These are phyloP conservation scores for Drosophila phalerata DNA, from an alignment of 2,888 invertebrate species.

Conservation along the genomic window DNA sequence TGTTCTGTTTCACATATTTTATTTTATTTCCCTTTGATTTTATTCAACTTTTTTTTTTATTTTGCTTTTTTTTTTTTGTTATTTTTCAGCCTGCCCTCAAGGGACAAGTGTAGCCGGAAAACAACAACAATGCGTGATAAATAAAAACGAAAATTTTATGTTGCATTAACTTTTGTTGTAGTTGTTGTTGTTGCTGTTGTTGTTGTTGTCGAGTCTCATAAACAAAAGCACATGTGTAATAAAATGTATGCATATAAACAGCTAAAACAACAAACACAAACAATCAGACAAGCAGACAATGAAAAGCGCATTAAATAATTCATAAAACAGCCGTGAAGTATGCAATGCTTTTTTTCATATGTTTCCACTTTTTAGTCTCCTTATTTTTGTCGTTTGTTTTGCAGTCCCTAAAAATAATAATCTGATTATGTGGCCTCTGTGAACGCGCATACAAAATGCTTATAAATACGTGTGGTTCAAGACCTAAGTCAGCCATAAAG, in stretches of 20 bases:
- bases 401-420: conserved; percentile 28
- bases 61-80: conserved; percentile 28
- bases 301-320: conserved; percentile 76
- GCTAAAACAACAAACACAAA: conserved; percentile 28
- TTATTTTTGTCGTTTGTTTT: conserved; percentile 1
- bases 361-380: conserved; percentile 2
- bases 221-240: conserved; percentile 78
- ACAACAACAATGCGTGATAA: conserved; percentile 56
- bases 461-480: conserved; percentile 26
- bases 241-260: conserved; percentile 78
- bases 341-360: conserved; percentile 35
- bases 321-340: conserved; percentile 63
- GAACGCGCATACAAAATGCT: conserved; percentile 45
- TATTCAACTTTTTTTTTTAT: conserved; percentile 46
- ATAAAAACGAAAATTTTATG: conserved; percentile 74
- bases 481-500: conserved; percentile 1
- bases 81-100: conserved; percentile 36
- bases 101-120: conserved; percentile 38
- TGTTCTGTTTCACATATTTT: conserved; percentile 41
- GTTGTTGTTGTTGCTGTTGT: conserved; percentile 23
- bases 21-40: conserved; percentile 70
- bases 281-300: conserved; percentile 57
- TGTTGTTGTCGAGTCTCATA: conserved; percentile 57
- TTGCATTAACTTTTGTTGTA: conserved; percentile 70
- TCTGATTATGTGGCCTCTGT: conserved; percentile 20